Conservation (phyloP, 2,888 invertebrate genomes). For the Pristionchus japonicus region DNA sequence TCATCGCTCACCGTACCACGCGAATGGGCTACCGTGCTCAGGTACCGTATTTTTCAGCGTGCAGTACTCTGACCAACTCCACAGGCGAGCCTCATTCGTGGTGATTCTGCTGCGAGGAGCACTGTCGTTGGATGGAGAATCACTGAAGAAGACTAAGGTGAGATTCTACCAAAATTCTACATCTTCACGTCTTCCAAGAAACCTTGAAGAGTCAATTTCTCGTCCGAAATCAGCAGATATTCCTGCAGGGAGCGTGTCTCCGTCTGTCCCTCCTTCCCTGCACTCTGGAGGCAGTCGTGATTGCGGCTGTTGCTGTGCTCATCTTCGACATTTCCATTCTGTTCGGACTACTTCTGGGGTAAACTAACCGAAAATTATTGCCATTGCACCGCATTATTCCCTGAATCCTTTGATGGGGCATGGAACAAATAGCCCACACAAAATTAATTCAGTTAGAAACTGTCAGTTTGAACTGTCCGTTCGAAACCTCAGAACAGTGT, state of each 20-base stretch:
- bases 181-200: too few relatives aligned
- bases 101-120: slow-evolving; percentile 37
- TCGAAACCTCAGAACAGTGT: too few relatives aligned
- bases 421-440: too few relatives aligned
- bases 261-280: slow-evolving; percentile 34
- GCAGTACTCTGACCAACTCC: neutral
- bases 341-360: slow-evolving; percentile 14
- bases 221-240: neutral
- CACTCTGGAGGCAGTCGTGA: neutral
- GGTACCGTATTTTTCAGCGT: neutral
- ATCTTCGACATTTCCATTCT: slow-evolving; percentile 13
- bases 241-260: neutral
- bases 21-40: slow-evolving; percentile 32
- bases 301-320: neutral
- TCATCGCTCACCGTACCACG: neutral
- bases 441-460: too few relatives aligned
- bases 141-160: slow-evolving; percentile 36
- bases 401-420: too few relatives aligned
- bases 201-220: too few relatives aligned
- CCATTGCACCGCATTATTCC: too few relatives aligned
- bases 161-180: too few relatives aligned
- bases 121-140: slow-evolving; percentile 19
- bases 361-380: too few relatives aligned
- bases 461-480: too few relatives aligned
- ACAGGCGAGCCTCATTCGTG: neutral